phyloP scores from a whole-genome alignment of 2,888 invertebrate species.

The Cremastinae sp. region DNA sequence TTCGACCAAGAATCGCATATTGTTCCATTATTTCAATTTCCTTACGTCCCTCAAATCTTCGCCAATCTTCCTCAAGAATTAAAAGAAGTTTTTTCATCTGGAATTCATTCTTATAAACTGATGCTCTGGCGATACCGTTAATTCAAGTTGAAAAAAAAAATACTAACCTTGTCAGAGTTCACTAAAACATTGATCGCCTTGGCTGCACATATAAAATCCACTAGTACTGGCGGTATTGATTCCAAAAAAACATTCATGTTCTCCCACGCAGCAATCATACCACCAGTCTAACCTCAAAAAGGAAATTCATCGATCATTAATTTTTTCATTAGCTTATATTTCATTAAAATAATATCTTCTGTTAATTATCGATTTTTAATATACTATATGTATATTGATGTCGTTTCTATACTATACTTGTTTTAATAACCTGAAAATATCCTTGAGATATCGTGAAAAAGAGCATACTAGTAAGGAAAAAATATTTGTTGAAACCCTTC shows the following conservation, averaged over 20 bases:
- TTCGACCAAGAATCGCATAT: conserved; percentile 56
- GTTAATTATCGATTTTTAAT: too few relatives aligned
- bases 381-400: too few relatives aligned
- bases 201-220: conserved; percentile 56
- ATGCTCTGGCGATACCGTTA: too few relatives aligned
- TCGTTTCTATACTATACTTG: too few relatives aligned
- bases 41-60: conserved; percentile 38
- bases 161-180: conserved; percentile 57
- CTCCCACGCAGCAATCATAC: conserved; percentile 64
- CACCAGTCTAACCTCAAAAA: conserved; percentile 56
- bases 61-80: conserved; percentile 61
- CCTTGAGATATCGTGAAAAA: conserved; percentile 62
- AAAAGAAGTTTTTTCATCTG: conserved; percentile 62
- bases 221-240: conserved; percentile 62
- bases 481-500: conserved; percentile 55
- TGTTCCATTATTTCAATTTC: conserved; percentile 61
- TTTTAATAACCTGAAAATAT: conserved; percentile 69
- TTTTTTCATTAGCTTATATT: neutral
- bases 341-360: neutral
- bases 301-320: neutral
- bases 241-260: conserved; percentile 63
- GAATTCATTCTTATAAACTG: conserved; percentile 15
- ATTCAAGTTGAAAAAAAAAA: neutral
- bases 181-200: conserved; percentile 58
- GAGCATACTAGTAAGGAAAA: conserved; percentile 57